Evolutionary conservation across 2,113 vertebrate species (phyloP).

Genomic region (Oncorhynchus masou): DNA sequence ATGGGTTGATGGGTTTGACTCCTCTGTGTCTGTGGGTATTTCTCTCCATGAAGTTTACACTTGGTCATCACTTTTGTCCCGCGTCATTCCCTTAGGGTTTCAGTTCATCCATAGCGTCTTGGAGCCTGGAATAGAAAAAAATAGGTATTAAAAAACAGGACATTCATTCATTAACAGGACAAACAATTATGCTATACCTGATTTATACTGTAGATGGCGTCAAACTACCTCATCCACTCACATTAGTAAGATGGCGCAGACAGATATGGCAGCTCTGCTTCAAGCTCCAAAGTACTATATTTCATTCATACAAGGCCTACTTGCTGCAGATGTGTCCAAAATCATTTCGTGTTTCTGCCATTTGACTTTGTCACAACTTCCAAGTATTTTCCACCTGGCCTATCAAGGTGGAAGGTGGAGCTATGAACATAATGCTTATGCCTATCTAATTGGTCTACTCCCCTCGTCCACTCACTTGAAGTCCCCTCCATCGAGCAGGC

Average conservation of each 20-base stretch:
- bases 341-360: not conserved
- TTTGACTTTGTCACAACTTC: not conserved
- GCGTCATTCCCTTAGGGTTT: slow-evolving; percentile 33
- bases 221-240: not conserved
- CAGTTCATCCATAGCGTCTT: slow-evolving; percentile 79
- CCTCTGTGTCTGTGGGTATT: not conserved
- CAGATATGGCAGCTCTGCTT: no score
- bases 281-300: not conserved
- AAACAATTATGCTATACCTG: not conserved
- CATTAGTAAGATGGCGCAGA: no score
- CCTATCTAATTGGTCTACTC: no score
- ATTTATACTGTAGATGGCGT: not conserved
- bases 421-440: no score
- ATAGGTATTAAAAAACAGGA: slow-evolving; percentile 42
- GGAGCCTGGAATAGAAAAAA: slow-evolving; percentile 71
- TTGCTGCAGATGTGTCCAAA: not conserved
- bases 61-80: slow-evolving; percentile 39
- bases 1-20: not conserved
- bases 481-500: slow-evolving; percentile 85
- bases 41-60: not conserved
- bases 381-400: no score
- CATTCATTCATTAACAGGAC: not conserved
- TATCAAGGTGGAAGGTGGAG: no score
- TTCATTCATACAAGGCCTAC: not conserved
- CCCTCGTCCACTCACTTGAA: slow-evolving; percentile 74